phyloP scores from a whole-genome alignment of 2,888 invertebrate species.

The Temnothorax rugatulus region DNA sequence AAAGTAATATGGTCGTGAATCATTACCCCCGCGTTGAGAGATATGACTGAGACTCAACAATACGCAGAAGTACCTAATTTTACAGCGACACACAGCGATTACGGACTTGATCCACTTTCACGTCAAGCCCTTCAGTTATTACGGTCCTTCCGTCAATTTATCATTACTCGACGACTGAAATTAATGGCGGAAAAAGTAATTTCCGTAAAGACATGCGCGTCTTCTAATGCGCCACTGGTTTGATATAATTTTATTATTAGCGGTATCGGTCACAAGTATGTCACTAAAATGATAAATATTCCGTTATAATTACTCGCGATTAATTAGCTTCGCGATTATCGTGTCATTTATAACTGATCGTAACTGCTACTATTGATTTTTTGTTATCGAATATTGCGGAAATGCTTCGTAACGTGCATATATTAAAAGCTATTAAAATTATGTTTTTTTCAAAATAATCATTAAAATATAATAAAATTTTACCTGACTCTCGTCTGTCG shows the following conservation, averaged over 20 bases:
- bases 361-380: slow-evolving; percentile 28
- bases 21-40: neutral
- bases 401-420: no score
- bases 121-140: neutral
- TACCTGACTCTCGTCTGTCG: neutral
- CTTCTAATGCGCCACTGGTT: neutral
- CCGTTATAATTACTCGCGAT: slow-evolving; percentile 21
- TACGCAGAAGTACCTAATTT: neutral
- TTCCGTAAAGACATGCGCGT: neutral
- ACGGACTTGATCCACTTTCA: neutral
- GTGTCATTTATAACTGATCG: slow-evolving; percentile 38
- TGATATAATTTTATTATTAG: slow-evolving; percentile 24
- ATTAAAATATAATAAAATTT: neutral
- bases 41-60: slow-evolving; percentile 27
- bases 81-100: neutral
- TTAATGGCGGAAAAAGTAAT: slow-evolving; percentile 9
- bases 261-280: neutral
- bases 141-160: slow-evolving; percentile 25
- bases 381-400: neutral
- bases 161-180: slow-evolving; percentile 18
- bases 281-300: slow-evolving; percentile 16
- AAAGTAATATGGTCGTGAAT: slow-evolving; percentile 38
- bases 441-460: neutral
- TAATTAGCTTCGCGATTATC: slow-evolving; percentile 33
- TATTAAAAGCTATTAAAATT: neutral